Evolutionary conservation across 2,113 vertebrate species (phyloP).

Genomic region (Jacana jacana): DNA sequence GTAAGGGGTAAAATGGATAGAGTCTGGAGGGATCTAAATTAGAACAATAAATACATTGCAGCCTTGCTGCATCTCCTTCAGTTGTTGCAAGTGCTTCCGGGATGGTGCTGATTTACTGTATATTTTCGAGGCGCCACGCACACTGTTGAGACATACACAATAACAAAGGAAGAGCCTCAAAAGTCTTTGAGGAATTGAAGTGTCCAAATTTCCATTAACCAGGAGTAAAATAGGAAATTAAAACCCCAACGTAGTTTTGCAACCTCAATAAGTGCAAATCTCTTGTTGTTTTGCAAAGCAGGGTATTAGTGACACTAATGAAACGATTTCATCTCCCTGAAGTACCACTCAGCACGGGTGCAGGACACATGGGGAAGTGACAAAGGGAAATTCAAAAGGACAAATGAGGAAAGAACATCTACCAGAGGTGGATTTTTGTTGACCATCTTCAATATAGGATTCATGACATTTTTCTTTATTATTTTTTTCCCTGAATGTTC

Average conservation of each 20-base stretch:
- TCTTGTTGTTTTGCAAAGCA: not conserved
- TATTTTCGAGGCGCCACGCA: not conserved
- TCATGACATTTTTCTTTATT: too few species aligned
- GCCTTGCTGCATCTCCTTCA: not conserved
- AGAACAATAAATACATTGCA: not conserved
- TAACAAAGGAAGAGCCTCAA: not conserved
- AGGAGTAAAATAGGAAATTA: not conserved
- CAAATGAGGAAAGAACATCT: not conserved
- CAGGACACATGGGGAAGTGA: not conserved
- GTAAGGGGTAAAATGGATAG: not conserved
- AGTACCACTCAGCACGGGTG: fast-evolving
- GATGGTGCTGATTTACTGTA: not conserved
- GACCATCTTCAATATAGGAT: not conserved
- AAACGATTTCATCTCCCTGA: not conserved
- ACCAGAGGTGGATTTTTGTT: not conserved
- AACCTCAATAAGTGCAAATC: not conserved
- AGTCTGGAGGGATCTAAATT: not conserved
- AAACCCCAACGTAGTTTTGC: not conserved
- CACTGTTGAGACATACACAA: not conserved
- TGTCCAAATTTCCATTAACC: not conserved
- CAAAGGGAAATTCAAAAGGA: not conserved
- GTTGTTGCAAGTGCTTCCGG: not conserved
- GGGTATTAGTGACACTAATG: not conserved
- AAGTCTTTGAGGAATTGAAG: not conserved
- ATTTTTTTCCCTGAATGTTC: not conserved